phyloP scores from a whole-genome alignment of 2,113 vertebrate genomes.

The Onychostoma macrolepis region DNA sequence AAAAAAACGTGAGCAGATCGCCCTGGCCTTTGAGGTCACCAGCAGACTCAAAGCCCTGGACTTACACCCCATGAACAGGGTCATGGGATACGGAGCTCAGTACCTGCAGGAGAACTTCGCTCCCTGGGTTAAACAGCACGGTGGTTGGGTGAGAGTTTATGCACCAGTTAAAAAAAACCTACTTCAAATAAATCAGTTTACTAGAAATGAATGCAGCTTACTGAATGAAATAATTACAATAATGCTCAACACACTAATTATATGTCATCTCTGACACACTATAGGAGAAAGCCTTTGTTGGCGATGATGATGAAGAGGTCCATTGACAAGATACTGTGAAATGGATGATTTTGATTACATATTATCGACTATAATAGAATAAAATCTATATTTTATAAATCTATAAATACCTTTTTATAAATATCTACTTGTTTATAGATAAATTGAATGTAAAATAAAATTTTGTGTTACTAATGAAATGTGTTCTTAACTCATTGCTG shows the following conservation, averaged over 20 bases:
- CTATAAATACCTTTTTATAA: background rate
- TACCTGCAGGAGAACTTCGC: constrained; percentile 59
- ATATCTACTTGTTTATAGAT: too few relatives aligned
- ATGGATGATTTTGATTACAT: background rate
- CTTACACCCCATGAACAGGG: constrained; percentile 55
- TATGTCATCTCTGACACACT: background rate
- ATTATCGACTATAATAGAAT: background rate
- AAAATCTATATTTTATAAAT: too few relatives aligned
- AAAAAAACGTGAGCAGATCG: constrained; percentile 42
- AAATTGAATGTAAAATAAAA: background rate
- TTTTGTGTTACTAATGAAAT: background rate
- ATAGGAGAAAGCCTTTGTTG: constrained; percentile 54
- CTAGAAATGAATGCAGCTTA: background rate
- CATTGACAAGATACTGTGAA: constrained; percentile 12
- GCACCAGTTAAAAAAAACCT: background rate
- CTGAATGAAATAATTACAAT: background rate
- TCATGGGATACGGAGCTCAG: constrained; percentile 55
- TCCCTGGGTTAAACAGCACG: constrained; percentile 58
- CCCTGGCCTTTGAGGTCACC: constrained; percentile 61
- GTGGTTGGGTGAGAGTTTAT: constrained; percentile 60
- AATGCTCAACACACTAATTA: background rate
- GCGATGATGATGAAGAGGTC: constrained; percentile 32
- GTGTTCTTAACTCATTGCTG: background rate
- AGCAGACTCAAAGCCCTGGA: constrained; percentile 50
- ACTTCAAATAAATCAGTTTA: background rate